Percentiles rank a stretch among this genome's conserved stretches.
Evolutionary conservation across 2,113 vertebrate genomes (phyloP).

Genomic region (human (Homo sapiens)): GRCh38 chr2:80249501-80250000

Average conservation of each 20-base stretch:
- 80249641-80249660: neutral
- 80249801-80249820: neutral
- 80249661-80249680: neutral
- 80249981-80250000: neutral
- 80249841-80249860: neutral
- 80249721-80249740: neutral
- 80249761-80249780: neutral
- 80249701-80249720: neutral
- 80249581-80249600: neutral
- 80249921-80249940: neutral
- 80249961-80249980: neutral
- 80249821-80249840: neutral
- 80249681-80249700: neutral
- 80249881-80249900: neutral
- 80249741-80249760: neutral
- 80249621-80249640: neutral
- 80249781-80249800: neutral
- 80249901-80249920: neutral
- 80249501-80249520: neutral
- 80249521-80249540: neutral
- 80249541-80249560: neutral
- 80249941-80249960: conserved; percentile 24
- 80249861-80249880: neutral
- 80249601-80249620: neutral
- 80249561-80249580: neutral